Percentiles rank a stretch among this genome's conserved stretches.
Conservation (phyloP, 2,888 invertebrate species). For the Amiota minor region DNA sequence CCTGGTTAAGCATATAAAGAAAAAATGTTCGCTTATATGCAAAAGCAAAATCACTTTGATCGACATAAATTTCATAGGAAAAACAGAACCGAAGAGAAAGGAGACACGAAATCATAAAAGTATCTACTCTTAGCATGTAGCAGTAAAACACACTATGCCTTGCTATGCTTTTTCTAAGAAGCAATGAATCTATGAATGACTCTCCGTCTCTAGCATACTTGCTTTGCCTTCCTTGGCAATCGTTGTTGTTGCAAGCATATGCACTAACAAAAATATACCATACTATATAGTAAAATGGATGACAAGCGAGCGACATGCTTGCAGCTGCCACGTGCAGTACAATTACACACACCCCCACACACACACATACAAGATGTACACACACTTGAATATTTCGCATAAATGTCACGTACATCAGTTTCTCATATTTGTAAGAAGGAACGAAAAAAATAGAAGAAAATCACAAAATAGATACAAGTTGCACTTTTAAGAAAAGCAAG, state of each 20-base stretch:
- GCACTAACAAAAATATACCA: no score
- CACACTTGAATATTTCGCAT: conserved; percentile 62
- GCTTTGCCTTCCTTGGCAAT: background rate
- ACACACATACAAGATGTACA: conserved; percentile 35
- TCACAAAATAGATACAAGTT: no score
- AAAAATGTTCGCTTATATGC: conserved; percentile 9
- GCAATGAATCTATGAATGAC: background rate
- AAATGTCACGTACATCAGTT: conserved; percentile 73
- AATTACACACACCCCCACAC: conserved; percentile 39
- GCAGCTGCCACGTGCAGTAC: conserved; percentile 66
- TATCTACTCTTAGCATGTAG: background rate
- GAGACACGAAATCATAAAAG: background rate
- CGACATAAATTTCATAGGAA: conserved; percentile 17
- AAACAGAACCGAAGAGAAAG: background rate
- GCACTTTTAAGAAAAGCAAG: no score
- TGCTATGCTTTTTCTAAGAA: no score
- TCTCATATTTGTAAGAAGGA: conserved; percentile 63
- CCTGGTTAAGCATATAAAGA: background rate
- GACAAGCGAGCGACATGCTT: conserved; percentile 33
- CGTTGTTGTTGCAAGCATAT: no score
- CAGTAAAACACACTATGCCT: background rate
- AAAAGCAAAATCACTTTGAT: conserved; percentile 24
- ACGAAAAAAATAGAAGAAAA: conserved; percentile 34
- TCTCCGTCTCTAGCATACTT: background rate
- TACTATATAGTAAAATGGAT: background rate